Base-by-base conservation (phyloP, 2,797 vertebrate genomes). In the Nothura maculosa region DNA sequence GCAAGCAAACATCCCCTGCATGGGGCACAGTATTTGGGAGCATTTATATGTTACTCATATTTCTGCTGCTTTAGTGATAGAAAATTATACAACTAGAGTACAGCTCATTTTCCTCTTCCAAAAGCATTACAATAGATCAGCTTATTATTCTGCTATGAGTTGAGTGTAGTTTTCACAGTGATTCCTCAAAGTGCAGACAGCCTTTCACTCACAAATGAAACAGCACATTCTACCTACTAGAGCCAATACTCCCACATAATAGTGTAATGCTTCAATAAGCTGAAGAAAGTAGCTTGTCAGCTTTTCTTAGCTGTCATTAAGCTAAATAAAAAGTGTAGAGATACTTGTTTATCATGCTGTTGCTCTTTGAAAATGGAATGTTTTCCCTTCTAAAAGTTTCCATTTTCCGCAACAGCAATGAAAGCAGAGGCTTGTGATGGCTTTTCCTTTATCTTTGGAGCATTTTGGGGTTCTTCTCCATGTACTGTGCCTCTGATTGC, bases 151-250 rank as follows among this genome's bases (percentile, higher is more conserved):
- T 92, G 85, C 45, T 79, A 90, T 74, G 93, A 87, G 86, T 21
- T 90, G 81, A 94, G 72, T 82, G 50, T 25, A 72, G 86, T 77
- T 93, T 93, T 85, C 91, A 73, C 61, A 52, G 81, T 75, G 75
- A 93, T 92, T 89, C 76, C 38, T 92, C 21, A 18, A 94, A 95
- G 81, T 9, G 79, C 58, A 87, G 92, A 87, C 91, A 96, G 68
- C 17, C 76, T 90, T 94, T 93, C 88, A 89, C 72, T 95, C 90
- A 93, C 81, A 94, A 90, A 95, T 78, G 91, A 87, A 90, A 89
- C 24, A 43, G 72, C 61, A 47, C 72, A 94, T 83, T 81, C 81
- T 70, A 61, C 67, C 72, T 94, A 72, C n/a, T 77, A 90, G 78
- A 95, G 86, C 52, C 27, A 68, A 43, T 52, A 92, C 90, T 91